phyloP scores from a whole-genome alignment of 2,888 invertebrate genomes.

The Dasysyrphus albostriatus region DNA sequence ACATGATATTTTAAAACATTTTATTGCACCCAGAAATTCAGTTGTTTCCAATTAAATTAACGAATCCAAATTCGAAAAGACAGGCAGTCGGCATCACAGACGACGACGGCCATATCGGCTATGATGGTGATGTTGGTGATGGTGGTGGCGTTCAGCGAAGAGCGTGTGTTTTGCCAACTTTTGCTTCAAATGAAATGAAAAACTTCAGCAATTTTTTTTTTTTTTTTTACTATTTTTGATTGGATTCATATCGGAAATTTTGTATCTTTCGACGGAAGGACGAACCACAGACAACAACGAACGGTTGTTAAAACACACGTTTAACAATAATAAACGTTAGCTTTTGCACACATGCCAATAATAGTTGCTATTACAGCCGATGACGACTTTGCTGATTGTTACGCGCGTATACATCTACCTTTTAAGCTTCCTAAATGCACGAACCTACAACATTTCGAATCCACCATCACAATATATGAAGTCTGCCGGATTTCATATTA shows the following conservation, averaged over 20 bases:
- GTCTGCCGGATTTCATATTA: slow-evolving; percentile 38
- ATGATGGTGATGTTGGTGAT: background rate
- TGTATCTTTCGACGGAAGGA: slow-evolving; percentile 73
- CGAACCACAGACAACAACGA: slow-evolving; percentile 53
- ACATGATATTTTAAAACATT: slow-evolving; percentile 74
- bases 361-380: slow-evolving; percentile 77
- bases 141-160: background rate
- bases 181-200: slow-evolving; percentile 54
- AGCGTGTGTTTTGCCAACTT: slow-evolving; percentile 22
- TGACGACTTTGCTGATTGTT: slow-evolving; percentile 71
- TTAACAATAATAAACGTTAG: slow-evolving; percentile 69
- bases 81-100: slow-evolving; percentile 22
- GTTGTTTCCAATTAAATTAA: slow-evolving; percentile 76
- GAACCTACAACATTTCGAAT: slow-evolving; percentile 26
- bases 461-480: slow-evolving; percentile 36
- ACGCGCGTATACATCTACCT: slow-evolving; percentile 43
- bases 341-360: slow-evolving; percentile 74
- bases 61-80: slow-evolving; percentile 61
- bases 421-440: slow-evolving; percentile 46
- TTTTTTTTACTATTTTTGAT: slow-evolving; percentile 14
- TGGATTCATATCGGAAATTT: slow-evolving; percentile 58
- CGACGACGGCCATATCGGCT: background rate
- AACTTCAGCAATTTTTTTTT: slow-evolving; percentile 21
- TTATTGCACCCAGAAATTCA: slow-evolving; percentile 73
- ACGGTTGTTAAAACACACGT: slow-evolving; percentile 65